Evolutionary conservation across 1,140 invertebrate species (phyloP).

Genomic region (Micrasema minimum): DNA sequence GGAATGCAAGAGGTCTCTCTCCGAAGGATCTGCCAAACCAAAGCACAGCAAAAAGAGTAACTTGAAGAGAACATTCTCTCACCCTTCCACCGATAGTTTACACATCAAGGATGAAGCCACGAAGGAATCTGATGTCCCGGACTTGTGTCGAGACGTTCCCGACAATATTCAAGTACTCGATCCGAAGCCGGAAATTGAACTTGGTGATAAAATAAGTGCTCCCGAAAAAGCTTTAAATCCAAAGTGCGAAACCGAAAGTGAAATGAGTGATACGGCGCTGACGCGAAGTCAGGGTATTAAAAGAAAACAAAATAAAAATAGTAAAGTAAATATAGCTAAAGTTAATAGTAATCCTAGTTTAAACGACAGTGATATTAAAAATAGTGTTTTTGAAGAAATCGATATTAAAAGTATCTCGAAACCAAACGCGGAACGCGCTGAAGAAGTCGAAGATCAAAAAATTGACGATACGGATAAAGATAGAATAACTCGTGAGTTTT

Average conservation of each 20-base stretch:
- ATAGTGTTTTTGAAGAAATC: constrained; percentile 47
- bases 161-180: constrained; percentile 13
- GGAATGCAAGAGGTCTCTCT: constrained; percentile 61
- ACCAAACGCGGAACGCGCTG: constrained; percentile 59
- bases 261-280: constrained; percentile 15
- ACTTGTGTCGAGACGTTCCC: constrained; percentile 1
- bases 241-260: constrained; percentile 36
- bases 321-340: constrained; percentile 37
- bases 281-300: constrained; percentile 38
- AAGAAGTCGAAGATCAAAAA: constrained; percentile 36
- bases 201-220: constrained; percentile 53
- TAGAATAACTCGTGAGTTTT: constrained; percentile 17
- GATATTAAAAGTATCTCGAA: constrained; percentile 3
- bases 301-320: constrained; percentile 49
- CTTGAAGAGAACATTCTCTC: constrained; percentile 64
- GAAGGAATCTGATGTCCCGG: constrained; percentile 20
- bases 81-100: constrained; percentile 56
- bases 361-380: constrained; percentile 51
- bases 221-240: constrained; percentile 50
- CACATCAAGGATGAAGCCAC: constrained; percentile 47
- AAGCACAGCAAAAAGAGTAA: constrained; percentile 63
- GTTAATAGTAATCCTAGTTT: constrained; percentile 37
- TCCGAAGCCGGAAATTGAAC: constrained; percentile 56
- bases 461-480: neutral
- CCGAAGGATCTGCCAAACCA: constrained; percentile 64